phyloP scores from a whole-genome alignment of 2,113 vertebrate genomes.

The Aythya baeri region DNA sequence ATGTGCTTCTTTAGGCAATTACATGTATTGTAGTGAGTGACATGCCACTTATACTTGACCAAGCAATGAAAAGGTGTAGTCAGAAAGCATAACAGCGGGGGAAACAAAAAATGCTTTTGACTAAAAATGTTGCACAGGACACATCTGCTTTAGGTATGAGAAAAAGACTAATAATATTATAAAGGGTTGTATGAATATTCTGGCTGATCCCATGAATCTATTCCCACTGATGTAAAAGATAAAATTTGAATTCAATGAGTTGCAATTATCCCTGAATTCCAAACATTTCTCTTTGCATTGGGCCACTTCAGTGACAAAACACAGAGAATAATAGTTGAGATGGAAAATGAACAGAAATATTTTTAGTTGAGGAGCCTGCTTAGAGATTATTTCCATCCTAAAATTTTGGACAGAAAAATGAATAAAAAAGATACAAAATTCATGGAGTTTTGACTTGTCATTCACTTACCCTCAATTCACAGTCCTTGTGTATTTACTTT shows the following conservation, averaged over 20 bases:
- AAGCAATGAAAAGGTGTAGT: not conserved
- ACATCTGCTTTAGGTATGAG: not conserved
- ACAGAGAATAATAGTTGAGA: not conserved
- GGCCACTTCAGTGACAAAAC: not conserved
- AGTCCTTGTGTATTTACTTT: not conserved
- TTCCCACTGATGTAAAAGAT: not conserved
- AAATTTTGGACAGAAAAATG: not conserved
- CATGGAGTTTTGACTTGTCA: fast-evolving
- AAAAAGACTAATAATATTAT: not conserved
- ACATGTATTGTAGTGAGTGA: not conserved
- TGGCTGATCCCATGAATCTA: not conserved
- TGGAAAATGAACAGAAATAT: not conserved
- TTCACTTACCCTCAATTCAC: not conserved
- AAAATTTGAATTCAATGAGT: not conserved
- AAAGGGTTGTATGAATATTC: not conserved
- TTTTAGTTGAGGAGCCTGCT: not conserved
- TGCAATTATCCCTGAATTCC: not conserved
- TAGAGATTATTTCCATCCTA: not conserved
- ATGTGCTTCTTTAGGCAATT: not conserved
- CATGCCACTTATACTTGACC: not conserved
- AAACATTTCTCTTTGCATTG: not conserved
- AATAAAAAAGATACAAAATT: not conserved
- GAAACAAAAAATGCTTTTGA: not conserved
- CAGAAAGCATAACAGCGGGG: not conserved
- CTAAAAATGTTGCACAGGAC: not conserved